A percentile compares a stretch with the other conserved stretches of the same genome.
These are phyloP conservation scores for Andrena fulva DNA, from an alignment of 2,888 invertebrate species.

Conservation along the genomic window DNA sequence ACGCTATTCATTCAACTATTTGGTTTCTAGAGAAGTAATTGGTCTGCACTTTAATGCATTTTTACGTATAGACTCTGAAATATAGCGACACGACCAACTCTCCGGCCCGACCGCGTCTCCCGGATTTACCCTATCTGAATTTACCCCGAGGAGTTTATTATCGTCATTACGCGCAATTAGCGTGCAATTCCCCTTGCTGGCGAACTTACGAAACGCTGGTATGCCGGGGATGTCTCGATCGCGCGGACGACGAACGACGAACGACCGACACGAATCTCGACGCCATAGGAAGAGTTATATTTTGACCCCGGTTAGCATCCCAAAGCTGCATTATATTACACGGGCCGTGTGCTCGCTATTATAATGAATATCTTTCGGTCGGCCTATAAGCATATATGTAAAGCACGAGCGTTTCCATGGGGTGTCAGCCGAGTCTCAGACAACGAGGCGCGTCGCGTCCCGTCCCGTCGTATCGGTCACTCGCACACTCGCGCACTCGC, in stretches of 20 bases:
- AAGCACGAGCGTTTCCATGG: slow-evolving; percentile 67
- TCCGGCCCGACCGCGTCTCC: too few species aligned
- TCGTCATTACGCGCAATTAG: neutral
- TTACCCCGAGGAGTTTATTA: neutral
- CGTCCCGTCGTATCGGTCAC: slow-evolving; percentile 21
- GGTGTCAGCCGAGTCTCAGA: slow-evolving; percentile 61
- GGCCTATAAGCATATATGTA: slow-evolving; percentile 76
- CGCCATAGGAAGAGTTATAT: slow-evolving; percentile 75
- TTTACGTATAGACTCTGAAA: too few species aligned
- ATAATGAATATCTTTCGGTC: slow-evolving; percentile 76
- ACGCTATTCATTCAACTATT: too few species aligned
- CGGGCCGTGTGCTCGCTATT: slow-evolving; percentile 75
- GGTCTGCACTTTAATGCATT: too few species aligned
- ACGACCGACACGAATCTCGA: slow-evolving; percentile 64
- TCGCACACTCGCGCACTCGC: neutral
- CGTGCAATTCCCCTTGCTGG: neutral
- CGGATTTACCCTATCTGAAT: too few species aligned
- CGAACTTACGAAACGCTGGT: neutral
- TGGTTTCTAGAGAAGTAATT: too few species aligned
- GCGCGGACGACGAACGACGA: slow-evolving; percentile 54
- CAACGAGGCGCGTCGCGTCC: slow-evolving; percentile 29
- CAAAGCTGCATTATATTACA: slow-evolving; percentile 80
- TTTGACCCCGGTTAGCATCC: slow-evolving; percentile 84
- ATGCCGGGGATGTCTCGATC: slow-evolving; percentile 67
- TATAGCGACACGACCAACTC: too few species aligned